phyloP scores from a whole-genome alignment of 2,888 invertebrate species.

The Agrotis puta region DNA sequence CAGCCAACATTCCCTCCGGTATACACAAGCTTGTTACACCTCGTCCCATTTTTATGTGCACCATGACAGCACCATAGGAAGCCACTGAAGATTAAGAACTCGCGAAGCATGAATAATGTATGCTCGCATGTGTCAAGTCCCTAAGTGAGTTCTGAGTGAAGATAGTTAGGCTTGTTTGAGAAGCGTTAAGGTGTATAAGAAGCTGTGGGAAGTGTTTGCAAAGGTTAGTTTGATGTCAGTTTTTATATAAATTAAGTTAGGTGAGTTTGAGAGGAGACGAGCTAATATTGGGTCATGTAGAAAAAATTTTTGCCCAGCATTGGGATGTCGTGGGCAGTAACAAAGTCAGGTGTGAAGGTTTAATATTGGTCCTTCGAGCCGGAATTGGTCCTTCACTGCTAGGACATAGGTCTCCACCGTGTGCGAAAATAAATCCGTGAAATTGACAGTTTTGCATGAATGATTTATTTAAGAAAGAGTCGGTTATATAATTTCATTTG shows the following conservation, averaged over 20 bases:
- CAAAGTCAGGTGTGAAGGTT: no score
- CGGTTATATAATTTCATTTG: no score
- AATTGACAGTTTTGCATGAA: not conserved
- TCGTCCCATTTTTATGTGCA: slow-evolving; percentile 69
- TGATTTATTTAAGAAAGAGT: not conserved
- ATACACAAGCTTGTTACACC: slow-evolving; percentile 70
- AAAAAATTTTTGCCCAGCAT: no score
- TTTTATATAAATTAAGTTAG: slow-evolving; percentile 18
- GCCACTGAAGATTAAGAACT: slow-evolving; percentile 65
- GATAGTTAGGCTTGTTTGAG: slow-evolving; percentile 57
- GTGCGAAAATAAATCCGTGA: no score
- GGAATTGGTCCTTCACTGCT: not conserved
- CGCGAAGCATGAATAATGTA: slow-evolving; percentile 78
- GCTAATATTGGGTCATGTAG: no score
- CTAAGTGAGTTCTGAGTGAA: slow-evolving; percentile 67
- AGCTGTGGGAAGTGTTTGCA: slow-evolving; percentile 22
- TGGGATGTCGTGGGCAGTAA: no score
- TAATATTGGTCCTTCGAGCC: not conserved
- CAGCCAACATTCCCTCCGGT: slow-evolving; percentile 37
- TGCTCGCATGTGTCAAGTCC: slow-evolving; percentile 70
- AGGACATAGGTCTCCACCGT: not conserved
- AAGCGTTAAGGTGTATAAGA: slow-evolving; percentile 24
- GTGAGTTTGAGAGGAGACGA: no score
- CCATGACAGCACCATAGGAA: slow-evolving; percentile 50
- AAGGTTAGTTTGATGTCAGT: slow-evolving; percentile 20